Conservation (phyloP, 2,888 invertebrate species). For the Nomada lathburiana region DNA sequence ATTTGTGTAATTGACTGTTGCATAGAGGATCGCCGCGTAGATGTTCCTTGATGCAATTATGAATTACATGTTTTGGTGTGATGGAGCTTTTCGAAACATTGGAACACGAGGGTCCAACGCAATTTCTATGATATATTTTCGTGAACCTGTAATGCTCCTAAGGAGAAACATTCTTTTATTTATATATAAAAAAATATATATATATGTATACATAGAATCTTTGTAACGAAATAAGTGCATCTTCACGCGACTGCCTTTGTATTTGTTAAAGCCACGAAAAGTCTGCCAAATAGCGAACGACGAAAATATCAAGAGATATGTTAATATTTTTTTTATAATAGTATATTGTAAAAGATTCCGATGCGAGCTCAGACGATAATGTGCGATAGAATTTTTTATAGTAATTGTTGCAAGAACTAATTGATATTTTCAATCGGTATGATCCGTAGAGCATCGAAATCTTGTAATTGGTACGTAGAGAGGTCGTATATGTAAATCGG, state of each 20-base stretch:
- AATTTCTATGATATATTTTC: constrained; percentile 59
- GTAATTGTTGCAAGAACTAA: constrained; percentile 1
- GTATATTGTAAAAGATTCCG: constrained; percentile 37
- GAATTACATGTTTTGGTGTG: constrained; percentile 74
- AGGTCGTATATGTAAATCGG: constrained; percentile 38
- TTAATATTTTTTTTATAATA: constrained; percentile 49
- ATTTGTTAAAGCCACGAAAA: constrained; percentile 56
- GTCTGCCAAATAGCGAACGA: constrained; percentile 62
- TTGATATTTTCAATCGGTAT: constrained; percentile 26
- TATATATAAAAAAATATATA: constrained; percentile 51
- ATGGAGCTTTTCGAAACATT: constrained; percentile 70
- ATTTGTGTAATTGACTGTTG: constrained; percentile 74
- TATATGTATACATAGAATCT: constrained; percentile 42
- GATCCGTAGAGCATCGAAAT: constrained; percentile 10
- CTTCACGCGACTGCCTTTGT: constrained; percentile 61
- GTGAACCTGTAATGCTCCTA: constrained; percentile 37
- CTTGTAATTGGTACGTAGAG: constrained; percentile 44
- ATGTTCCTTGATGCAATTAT: constrained; percentile 72
- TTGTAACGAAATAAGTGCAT: constrained; percentile 64
- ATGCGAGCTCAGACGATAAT: constrained; percentile 28
- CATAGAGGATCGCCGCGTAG: constrained; percentile 60
- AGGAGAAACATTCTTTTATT: constrained; percentile 49
- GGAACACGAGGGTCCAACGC: constrained; percentile 58
- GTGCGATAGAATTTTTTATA: constrained; percentile 21
- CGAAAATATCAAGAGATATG: constrained; percentile 53